Evolutionary conservation across 2,888 invertebrate genomes (phyloP).

Genomic region (Mesochorus sp.): DNA sequence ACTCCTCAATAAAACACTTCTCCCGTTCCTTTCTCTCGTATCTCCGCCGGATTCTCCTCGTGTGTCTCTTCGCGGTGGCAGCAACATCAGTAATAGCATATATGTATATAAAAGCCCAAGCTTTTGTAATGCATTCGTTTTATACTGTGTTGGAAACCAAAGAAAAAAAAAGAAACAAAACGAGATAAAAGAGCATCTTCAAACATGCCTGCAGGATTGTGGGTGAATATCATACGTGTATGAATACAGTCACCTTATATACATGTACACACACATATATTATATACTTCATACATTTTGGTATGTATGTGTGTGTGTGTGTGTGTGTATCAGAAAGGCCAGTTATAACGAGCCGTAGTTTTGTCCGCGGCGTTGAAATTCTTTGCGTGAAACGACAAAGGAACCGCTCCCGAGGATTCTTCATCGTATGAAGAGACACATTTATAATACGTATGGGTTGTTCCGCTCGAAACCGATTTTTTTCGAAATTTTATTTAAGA

Average conservation of each 20-base stretch:
- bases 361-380: conserved; percentile 73
- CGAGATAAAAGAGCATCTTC: conserved; percentile 22
- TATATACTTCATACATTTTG: too few relatives aligned
- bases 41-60: conserved; percentile 34
- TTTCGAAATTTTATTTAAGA: too few relatives aligned
- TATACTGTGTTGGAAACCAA: conserved; percentile 9
- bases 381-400: conserved; percentile 72
- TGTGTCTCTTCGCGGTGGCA: conserved; percentile 44
- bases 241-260: conserved; percentile 23
- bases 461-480: background rate
- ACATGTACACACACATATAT: background rate
- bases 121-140: background rate
- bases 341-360: conserved; percentile 60
- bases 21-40: conserved; percentile 38
- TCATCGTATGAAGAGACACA: conserved; percentile 14
- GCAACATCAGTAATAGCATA: conserved; percentile 44
- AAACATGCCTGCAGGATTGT: conserved; percentile 15
- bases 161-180: too few relatives aligned
- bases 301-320: background rate
- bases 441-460: conserved; percentile 16
- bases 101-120: conserved; percentile 20
- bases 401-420: conserved; percentile 64
- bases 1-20: conserved; percentile 63
- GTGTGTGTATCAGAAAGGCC: conserved; percentile 28
- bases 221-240: conserved; percentile 45